Percentiles rank a stretch among this genome's conserved stretches.
These are phyloP conservation scores for Loris lydekkerianus DNA, from an alignment of 2,797 vertebrate species.

Conservation along the genomic window DNA sequence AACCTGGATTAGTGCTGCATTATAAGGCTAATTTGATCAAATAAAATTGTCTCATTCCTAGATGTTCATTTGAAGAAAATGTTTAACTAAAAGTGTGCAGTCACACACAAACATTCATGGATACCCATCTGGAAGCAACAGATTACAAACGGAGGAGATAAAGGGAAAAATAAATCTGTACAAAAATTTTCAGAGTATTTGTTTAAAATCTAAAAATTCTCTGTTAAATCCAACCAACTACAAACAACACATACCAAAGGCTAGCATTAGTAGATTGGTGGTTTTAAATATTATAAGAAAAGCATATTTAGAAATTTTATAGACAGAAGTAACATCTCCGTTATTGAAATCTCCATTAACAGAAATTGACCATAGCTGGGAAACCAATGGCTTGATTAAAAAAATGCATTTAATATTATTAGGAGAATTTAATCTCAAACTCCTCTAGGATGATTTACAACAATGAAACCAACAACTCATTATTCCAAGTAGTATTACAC, in stretches of 20 bases:
- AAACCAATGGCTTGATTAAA: conserved; percentile 46
- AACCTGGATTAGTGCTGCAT: conserved; percentile 12
- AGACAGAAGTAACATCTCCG: neutral
- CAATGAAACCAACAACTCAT: neutral
- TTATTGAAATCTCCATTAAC: conserved; percentile 20
- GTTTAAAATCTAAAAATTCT: neutral
- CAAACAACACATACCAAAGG: neutral
- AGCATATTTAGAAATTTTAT: conserved; percentile 38
- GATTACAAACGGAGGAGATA: neutral
- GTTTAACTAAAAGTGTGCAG: neutral
- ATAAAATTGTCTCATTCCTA: conserved; percentile 19
- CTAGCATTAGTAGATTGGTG: neutral
- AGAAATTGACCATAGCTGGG: neutral
- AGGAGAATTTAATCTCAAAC: neutral
- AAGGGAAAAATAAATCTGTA: neutral
- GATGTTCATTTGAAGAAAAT: conserved; percentile 18
- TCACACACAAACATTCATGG: neutral
- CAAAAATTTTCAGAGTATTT: neutral
- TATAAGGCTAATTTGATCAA: conserved; percentile 35
- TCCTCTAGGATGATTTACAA: neutral
- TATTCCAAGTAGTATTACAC: neutral
- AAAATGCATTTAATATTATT: neutral
- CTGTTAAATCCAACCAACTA: neutral
- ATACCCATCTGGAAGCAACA: neutral
- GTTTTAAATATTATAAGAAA: neutral